Evolutionary conservation across 2,113 vertebrate species (phyloP).

Genomic region (Atlantisia rogersi): DNA sequence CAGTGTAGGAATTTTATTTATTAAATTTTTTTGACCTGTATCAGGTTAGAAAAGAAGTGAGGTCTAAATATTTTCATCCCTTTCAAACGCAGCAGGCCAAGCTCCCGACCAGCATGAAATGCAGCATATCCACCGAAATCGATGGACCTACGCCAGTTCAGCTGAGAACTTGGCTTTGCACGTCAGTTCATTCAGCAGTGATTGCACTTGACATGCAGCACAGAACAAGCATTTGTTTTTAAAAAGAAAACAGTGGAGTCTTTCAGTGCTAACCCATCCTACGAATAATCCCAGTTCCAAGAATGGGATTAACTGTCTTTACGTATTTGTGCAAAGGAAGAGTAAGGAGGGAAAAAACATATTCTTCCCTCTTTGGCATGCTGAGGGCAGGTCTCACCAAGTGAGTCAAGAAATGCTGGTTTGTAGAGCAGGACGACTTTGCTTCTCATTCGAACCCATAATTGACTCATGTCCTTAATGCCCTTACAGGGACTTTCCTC

Average conservation of each 20-base stretch:
- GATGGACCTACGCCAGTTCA: neutral
- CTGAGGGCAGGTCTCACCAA: neutral
- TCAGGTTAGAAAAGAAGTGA: neutral
- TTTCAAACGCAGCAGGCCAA: slow-evolving; percentile 14
- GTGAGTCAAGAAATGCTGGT: neutral
- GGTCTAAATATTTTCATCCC: slow-evolving; percentile 5
- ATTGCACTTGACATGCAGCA: slow-evolving; percentile 45
- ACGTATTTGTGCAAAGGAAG: neutral
- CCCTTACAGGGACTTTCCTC: neutral
- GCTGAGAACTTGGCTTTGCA: slow-evolving; percentile 44
- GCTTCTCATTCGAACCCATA: neutral
- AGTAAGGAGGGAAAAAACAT: neutral
- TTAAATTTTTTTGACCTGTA: neutral
- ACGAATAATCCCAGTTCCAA: neutral
- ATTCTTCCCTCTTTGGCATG: neutral
- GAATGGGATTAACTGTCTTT: slow-evolving; percentile 24
- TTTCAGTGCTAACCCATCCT: slow-evolving; percentile 39
- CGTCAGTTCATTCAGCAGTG: slow-evolving; percentile 48
- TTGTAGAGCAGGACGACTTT: neutral
- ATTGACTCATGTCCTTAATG: neutral
- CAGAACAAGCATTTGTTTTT: slow-evolving; percentile 48
- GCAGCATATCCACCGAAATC: neutral
- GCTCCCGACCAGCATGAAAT: neutral
- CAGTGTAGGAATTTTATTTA: neutral
- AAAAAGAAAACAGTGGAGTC: slow-evolving; percentile 53